Base-by-base conservation (phyloP, 2,888 invertebrate genomes). In the Scotopteryx bipunctaria region DNA sequence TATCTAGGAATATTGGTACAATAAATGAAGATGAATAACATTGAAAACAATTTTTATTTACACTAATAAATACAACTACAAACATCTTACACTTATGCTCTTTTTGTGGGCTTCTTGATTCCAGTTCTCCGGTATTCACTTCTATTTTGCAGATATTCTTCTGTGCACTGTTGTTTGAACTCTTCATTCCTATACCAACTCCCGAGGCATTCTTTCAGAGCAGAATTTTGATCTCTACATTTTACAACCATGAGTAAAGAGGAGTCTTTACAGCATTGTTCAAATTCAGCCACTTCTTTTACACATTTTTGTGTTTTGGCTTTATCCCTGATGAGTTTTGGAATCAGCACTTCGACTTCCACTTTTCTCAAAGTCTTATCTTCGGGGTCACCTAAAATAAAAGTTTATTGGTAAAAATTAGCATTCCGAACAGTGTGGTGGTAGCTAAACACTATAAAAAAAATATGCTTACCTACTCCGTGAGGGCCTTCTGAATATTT, bases 341-440 rank as follows among this genome's bases (percentile, higher is more conserved):
- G 96, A 75, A 99, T 95, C 61, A 98, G 77, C 11, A 99, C 94
- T 73, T 98, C 97, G 13, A 84, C 85, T 85, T 99, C 99, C 1
- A 98, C 96, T 91, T 94, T 96, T 64, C 99, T 92, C 42, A 99
- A 81, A n/a, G 90, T 88, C 70, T 76, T 92, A 78, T 98, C 98
- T 63, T 95, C 89, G 1, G 98, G 98, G 86, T 98, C 96, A 55
- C 97, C 97, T 96, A 86, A 81, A 37, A 23, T 40, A 5, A 4
- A 36, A 8, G 8, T 13, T 0, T 11, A 9, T 1, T 25, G 25
- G 9, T 25, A 25, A 2, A 6, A 6, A 4, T 36, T 36, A 3
- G 9, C 2, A 19, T n/a, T 19, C n/a, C 33, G 5, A 19, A 11
- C 13, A 5, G 23, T 8, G 13, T 19, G 27, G 5, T 5, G 5